A percentile compares a stretch with the other conserved stretches of the same genome.
Evolutionary conservation across 2,888 invertebrate species (phyloP).

Genomic region (Ephialtes manifestator): DNA sequence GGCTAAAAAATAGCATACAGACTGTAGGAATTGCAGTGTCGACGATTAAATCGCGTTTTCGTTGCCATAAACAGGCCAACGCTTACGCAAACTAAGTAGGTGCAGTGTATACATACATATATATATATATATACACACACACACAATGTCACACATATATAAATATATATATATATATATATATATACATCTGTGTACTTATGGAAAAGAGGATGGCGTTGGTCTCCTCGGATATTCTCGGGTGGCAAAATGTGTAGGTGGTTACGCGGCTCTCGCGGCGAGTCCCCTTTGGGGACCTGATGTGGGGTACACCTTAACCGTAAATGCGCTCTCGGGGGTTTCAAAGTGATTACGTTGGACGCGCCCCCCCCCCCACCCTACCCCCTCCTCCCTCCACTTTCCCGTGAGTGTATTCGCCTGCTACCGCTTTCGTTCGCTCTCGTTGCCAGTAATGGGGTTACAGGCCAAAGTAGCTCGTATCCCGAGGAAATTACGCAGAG

Average conservation of each 20-base stretch:
- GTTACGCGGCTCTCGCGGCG: conserved; percentile 27
- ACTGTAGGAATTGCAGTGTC: not conserved
- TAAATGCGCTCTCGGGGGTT: conserved; percentile 69
- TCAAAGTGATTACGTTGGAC: conserved; percentile 69
- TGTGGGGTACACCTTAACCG: conserved; percentile 60
- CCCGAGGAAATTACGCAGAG: conserved; percentile 61
- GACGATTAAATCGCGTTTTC: not conserved
- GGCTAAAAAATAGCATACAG: not conserved
- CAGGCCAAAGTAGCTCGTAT: conserved; percentile 64
- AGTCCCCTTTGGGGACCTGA: conserved; percentile 41
- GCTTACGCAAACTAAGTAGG: conserved; percentile 11
- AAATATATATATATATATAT: not conserved
- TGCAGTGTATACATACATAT: not conserved
- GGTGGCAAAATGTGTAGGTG: conserved; percentile 34
- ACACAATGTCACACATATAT: too few species aligned
- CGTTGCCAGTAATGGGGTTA: conserved; percentile 65
- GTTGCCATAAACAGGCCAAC: not conserved
- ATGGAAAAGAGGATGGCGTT: conserved; percentile 7
- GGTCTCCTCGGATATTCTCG: conserved; percentile 36
- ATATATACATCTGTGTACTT: not conserved
- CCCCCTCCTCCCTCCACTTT: conserved; percentile 1
- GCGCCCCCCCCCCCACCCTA: conserved; percentile 32
- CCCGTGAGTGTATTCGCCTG: conserved; percentile 18
- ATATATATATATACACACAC: not conserved
- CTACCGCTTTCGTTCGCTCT: conserved; percentile 54